Base-by-base conservation (phyloP, 2,888 invertebrate genomes). In the Pterostichus niger region DNA sequence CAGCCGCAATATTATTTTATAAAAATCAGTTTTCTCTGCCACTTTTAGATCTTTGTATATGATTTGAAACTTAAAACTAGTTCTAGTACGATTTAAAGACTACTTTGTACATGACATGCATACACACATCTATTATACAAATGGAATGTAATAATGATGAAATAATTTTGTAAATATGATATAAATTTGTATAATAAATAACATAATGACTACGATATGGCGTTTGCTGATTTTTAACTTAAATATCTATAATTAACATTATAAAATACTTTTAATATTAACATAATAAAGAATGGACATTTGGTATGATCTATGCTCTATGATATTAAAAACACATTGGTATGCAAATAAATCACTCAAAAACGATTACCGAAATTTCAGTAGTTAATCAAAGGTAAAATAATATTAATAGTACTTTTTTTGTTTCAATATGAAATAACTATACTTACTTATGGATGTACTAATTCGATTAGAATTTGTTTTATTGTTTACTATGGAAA, bases 1-100 rank as follows among this genome's bases (percentile, higher is more conserved):
- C 56, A 77, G 56, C 77, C 56, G 56, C 56, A 56, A 33, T 75
- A 24, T 75, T 75, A 52, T 75, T 75, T 75, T 75, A 75, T 75
- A 75, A 75, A 75, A 75, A 71, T 71, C 31, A 59, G 13, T 17
- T 71, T 46, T 40, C 24, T 71, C 49, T n/a, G 68, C 44, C 15
- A 71, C 44, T 5, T 64, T 64, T 64, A 64, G 33, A 64, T 64
- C 35, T 64, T 71, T 31, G 24, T 24, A 68, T 68, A 71, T 71
- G 40, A 71, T 71, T 64, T 35, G 7, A 44, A 71, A 71, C 68
- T 71, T 44, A 71, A 71, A 13, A 64, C 13, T 64, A 64, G 33
- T 24, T 11, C 64, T 71, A 71, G 44, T 40, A 71, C 17, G 15
- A 71, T 40, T 71, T 44, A 44, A 40, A 44, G 15, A 17, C 44